These are phyloP conservation scores for Folsomia manolachei DNA, from an alignment of 2,888 invertebrate species.

Conservation along the genomic window DNA sequence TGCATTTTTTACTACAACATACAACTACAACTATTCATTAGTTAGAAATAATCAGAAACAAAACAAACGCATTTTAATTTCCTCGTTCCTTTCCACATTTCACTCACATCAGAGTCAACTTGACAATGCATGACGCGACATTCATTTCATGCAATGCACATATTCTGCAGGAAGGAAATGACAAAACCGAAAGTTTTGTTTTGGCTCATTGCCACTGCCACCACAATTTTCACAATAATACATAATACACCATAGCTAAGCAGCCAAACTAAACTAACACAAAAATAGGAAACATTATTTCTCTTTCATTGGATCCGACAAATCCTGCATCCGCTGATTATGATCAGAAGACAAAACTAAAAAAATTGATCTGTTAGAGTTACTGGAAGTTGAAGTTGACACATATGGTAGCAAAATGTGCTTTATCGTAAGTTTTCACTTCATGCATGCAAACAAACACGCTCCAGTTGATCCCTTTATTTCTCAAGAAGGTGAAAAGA, in stretches of 20 bases:
- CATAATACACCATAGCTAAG: neutral
- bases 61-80: neutral
- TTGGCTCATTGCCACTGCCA: conserved; percentile 17
- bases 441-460: neutral
- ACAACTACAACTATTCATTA: too few relatives aligned
- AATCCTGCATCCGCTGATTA: neutral
- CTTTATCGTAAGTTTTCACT: neutral
- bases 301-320: neutral
- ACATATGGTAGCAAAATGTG: neutral
- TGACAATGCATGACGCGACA: neutral
- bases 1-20: neutral
- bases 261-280: neutral
- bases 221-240: neutral
- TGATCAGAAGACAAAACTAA: neutral
- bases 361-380: too few relatives aligned
- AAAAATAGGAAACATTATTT: too few relatives aligned
- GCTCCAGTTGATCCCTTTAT: too few relatives aligned
- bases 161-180: neutral
- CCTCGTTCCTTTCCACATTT: neutral
- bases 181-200: conserved; percentile 1
- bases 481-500: conserved; percentile 9
- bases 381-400: too few relatives aligned
- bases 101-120: too few relatives aligned
- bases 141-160: too few relatives aligned
- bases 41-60: neutral